Conservation (phyloP, 2,113 vertebrate genomes). For the Mixornis gularis region DNA sequence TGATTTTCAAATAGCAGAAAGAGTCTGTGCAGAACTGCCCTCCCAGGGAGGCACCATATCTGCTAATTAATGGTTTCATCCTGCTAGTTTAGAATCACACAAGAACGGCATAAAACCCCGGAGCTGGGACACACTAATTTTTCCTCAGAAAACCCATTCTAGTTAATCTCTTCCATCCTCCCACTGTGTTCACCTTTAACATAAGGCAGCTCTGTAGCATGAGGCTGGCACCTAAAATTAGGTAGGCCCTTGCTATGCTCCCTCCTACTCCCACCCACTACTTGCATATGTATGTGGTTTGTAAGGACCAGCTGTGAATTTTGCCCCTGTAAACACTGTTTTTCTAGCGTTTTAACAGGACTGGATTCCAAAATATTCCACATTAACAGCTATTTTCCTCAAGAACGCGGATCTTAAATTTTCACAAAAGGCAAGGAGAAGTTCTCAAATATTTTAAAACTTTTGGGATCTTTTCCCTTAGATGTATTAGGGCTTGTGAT, state of each 20-base stretch:
- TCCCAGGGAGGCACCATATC: not conserved
- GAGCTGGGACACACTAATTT: not conserved
- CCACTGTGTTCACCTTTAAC: constrained; percentile 53
- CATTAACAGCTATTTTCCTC: not conserved
- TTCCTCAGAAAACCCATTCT: not conserved
- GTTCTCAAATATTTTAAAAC: not conserved
- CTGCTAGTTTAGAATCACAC: not conserved
- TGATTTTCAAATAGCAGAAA: not conserved
- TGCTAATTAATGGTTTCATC: not conserved
- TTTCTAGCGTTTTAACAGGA: not conserved
- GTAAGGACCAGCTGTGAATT: constrained; percentile 57
- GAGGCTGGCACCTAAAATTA: constrained; percentile 56
- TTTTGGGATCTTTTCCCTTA: not conserved
- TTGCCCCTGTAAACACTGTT: constrained; percentile 46
- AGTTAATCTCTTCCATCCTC: constrained; percentile 38
- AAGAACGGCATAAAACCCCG: not conserved
- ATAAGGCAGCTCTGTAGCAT: constrained; percentile 57
- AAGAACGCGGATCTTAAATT: not conserved
- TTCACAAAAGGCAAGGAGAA: not conserved
- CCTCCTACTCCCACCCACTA: constrained; percentile 51
- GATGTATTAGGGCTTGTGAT: not conserved
- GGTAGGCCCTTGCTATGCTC: constrained; percentile 56
- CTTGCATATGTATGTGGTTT: constrained; percentile 53
- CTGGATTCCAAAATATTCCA: not conserved
- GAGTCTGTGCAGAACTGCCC: not conserved